These are phyloP conservation scores for Clarias fuscus DNA, from an alignment of 2,797 vertebrate species.

Conservation along the genomic window DNA sequence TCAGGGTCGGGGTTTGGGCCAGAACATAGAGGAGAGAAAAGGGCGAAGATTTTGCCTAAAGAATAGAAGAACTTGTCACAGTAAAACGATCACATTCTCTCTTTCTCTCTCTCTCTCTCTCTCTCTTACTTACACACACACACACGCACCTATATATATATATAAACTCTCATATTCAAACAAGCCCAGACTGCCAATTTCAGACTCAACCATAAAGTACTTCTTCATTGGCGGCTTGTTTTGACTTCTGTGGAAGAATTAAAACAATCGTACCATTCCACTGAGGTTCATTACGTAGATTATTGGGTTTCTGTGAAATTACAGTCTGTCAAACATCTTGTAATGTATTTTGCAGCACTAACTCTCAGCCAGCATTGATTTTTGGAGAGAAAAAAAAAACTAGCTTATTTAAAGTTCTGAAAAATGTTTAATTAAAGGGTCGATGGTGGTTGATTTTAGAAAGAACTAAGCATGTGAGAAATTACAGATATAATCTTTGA, in stretches of 20 bases:
- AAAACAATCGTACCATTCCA: slow-evolving; percentile 4
- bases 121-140: too few species aligned
- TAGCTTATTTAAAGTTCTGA: slow-evolving; percentile 16
- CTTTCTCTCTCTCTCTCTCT: too few species aligned
- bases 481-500: background rate
- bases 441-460: background rate
- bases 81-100: background rate
- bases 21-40: slow-evolving; percentile 31
- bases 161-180: background rate
- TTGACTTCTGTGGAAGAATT: background rate
- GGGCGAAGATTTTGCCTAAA: slow-evolving; percentile 32
- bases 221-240: background rate
- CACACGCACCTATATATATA: background rate
- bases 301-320: slow-evolving; percentile 4
- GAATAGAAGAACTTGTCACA: slow-evolving; percentile 39
- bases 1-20: slow-evolving; percentile 36
- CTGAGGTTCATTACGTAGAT: slow-evolving; percentile 1
- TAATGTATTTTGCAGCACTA: background rate
- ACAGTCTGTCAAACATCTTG: slow-evolving; percentile 1
- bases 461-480: slow-evolving; percentile 8
- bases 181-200: slow-evolving; percentile 27
- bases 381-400: background rate
- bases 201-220: slow-evolving; percentile 5
- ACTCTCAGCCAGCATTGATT: background rate
- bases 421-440: slow-evolving; percentile 25